Evolutionary conservation across 2,113 vertebrate genomes (phyloP).

Genomic region (Syngnathus floridae): DNA sequence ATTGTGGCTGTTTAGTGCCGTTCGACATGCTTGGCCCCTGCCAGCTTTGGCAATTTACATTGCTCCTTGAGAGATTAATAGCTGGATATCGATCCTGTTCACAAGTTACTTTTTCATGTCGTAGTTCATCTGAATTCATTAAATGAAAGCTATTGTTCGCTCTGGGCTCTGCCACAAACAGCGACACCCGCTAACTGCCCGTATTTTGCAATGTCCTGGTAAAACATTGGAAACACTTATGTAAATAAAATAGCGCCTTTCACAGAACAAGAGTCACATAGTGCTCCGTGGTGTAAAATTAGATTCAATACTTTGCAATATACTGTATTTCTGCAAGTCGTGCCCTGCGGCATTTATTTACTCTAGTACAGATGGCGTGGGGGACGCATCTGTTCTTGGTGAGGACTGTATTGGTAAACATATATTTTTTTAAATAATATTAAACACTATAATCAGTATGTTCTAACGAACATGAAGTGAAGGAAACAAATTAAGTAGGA

Average conservation of each 20-base stretch:
- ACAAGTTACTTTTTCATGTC: not conserved
- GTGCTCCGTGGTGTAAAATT: not conserved
- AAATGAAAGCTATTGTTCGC: not conserved
- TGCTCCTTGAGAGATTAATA: conserved; percentile 35
- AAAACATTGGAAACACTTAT: not conserved
- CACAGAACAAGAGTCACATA: not conserved
- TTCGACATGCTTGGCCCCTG: conserved; percentile 29
- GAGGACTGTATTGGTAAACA: not conserved
- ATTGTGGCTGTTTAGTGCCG: conserved; percentile 33
- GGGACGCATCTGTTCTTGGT: not conserved
- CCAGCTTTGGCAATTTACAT: conserved; percentile 39
- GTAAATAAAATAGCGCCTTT: not conserved
- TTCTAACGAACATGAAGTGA: not conserved
- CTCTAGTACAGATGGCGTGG: not conserved
- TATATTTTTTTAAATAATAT: not conserved
- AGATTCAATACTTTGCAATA: not conserved
- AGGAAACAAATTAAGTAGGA: not conserved
- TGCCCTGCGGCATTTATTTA: not conserved
- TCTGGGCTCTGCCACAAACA: not conserved
- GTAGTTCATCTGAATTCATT: not conserved
- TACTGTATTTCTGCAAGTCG: not conserved
- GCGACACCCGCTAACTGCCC: not conserved
- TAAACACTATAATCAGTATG: not conserved
- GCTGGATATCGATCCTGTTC: conserved; percentile 23
- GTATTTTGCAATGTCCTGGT: not conserved